Evolutionary conservation across 1,140 invertebrate genomes (phyloP).

Genomic region (Lamellibrachia luymesi): DNA sequence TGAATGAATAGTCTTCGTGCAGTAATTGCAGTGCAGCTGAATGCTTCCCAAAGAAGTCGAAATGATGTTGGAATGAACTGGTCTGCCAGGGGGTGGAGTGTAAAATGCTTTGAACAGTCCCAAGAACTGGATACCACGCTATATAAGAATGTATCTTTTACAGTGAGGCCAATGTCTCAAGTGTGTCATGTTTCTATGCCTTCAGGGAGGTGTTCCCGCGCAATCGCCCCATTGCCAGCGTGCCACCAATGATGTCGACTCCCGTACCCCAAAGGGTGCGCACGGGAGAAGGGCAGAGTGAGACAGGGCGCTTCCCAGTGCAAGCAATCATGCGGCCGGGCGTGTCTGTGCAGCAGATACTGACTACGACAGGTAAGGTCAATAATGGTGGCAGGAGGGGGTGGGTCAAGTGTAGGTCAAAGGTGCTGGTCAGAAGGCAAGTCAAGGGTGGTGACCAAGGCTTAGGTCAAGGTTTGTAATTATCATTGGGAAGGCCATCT

Average conservation of each 20-base stretch:
- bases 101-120: too few species aligned
- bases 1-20: too few species aligned
- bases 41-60: too few species aligned
- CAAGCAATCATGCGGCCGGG: conserved; percentile 67
- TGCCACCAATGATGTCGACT: conserved; percentile 62
- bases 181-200: background rate
- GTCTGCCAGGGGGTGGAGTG: too few species aligned
- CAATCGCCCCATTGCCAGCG: conserved; percentile 60
- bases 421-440: background rate
- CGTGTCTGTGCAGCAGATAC: conserved; percentile 92
- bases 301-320: background rate
- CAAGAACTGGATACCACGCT: too few species aligned
- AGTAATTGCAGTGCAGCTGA: too few species aligned
- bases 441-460: too few species aligned
- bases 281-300: conserved; percentile 18
- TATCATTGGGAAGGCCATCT: background rate
- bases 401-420: background rate
- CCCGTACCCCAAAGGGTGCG: conserved; percentile 42
- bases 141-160: background rate
- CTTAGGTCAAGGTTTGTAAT: too few species aligned
- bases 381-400: background rate
- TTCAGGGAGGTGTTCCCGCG: conserved; percentile 19
- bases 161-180: background rate
- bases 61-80: too few species aligned
- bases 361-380: conserved; percentile 71